Evolutionary conservation across 2,888 invertebrate species (phyloP).

Genomic region (Terebella lapidaria): DNA sequence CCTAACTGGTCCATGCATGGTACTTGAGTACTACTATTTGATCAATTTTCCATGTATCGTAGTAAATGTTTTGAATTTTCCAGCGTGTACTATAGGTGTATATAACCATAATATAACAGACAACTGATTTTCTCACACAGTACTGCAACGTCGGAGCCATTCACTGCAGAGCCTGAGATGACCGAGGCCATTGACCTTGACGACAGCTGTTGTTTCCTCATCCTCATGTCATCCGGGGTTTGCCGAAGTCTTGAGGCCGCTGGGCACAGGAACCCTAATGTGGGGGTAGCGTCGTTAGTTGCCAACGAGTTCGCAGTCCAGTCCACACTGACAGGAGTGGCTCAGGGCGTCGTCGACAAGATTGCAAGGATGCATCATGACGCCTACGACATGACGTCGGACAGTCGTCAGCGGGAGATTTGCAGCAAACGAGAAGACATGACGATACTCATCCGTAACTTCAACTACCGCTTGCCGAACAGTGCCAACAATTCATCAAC

Average conservation of each 20-base stretch:
- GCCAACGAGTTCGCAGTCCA: conserved; percentile 65
- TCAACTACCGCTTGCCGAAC: conserved; percentile 72
- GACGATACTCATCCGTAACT: conserved; percentile 78
- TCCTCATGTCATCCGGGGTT: conserved; percentile 80
- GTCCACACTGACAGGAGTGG: conserved; percentile 73
- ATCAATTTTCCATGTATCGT: neutral
- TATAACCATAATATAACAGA: too few species aligned
- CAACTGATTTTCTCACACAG: conserved; percentile 34
- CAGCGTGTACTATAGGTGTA: too few species aligned
- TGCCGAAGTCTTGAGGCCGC: conserved; percentile 76
- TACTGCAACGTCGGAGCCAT: conserved; percentile 69
- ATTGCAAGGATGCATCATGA: conserved; percentile 79
- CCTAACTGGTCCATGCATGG: too few species aligned
- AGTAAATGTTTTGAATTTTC: too few species aligned
- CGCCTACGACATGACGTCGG: conserved; percentile 61
- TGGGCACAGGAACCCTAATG: conserved; percentile 67
- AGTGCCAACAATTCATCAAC: conserved; percentile 53
- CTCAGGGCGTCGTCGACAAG: conserved; percentile 79
- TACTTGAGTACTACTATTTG: neutral
- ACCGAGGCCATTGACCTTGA: conserved; percentile 75
- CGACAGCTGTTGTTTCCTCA: conserved; percentile 72
- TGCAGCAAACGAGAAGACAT: conserved; percentile 72
- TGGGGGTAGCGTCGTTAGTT: conserved; percentile 45
- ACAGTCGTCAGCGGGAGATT: conserved; percentile 26
- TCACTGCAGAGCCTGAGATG: conserved; percentile 73